phyloP scores from a whole-genome alignment of 2,888 invertebrate species.

The Lamproptera curius region DNA sequence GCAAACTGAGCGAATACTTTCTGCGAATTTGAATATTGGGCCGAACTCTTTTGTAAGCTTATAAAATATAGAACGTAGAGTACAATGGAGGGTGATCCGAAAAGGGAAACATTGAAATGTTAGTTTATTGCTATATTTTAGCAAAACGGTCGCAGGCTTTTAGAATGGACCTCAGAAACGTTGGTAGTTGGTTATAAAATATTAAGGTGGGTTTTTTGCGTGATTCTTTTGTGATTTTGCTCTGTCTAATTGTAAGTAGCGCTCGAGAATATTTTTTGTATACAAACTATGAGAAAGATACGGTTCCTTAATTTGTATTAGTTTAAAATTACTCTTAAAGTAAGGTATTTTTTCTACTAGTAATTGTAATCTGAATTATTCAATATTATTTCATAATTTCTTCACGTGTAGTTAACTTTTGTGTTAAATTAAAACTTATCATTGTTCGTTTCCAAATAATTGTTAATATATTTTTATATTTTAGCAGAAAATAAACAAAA shows the following conservation, averaged over 20 bases:
- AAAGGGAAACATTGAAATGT: constrained; percentile 39
- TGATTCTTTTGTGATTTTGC: constrained; percentile 31
- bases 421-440: too few relatives aligned
- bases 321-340: too few relatives aligned
- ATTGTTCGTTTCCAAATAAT: too few relatives aligned
- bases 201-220: constrained; percentile 39
- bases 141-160: constrained; percentile 39
- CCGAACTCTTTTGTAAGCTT: constrained; percentile 47
- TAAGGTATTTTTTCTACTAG: too few relatives aligned
- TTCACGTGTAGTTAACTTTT: too few relatives aligned
- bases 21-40: constrained; percentile 65
- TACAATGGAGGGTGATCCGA: constrained; percentile 37
- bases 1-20: constrained; percentile 48
- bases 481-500: too few relatives aligned
- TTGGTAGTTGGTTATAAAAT: constrained; percentile 36
- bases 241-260: constrained; percentile 41
- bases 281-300: constrained; percentile 3
- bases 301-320: background rate
- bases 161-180: constrained; percentile 43
- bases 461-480: too few relatives aligned
- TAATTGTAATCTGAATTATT: too few relatives aligned
- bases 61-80: constrained; percentile 40
- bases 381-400: too few relatives aligned
- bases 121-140: constrained; percentile 40
- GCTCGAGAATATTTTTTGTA: too few relatives aligned